Conservation (phyloP, 2,797 vertebrate genomes). For the Sebastes baramenuke region DNA sequence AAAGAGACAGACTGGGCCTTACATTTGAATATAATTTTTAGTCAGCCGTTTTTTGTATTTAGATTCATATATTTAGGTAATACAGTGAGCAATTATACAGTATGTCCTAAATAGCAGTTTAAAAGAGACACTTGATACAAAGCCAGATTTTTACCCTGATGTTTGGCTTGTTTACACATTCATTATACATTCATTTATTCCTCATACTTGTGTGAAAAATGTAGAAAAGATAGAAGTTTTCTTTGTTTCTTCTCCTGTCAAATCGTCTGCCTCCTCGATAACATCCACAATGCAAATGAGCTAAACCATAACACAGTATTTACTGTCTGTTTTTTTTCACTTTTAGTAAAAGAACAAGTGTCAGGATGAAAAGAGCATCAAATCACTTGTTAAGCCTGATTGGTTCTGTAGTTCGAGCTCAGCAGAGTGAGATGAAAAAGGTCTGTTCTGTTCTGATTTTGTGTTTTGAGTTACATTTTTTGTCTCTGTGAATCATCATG, state of each 20-base stretch:
- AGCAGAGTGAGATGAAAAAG: neutral
- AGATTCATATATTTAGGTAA: neutral
- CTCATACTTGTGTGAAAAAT: neutral
- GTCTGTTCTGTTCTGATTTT: neutral
- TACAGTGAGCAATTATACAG: neutral
- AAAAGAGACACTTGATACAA: neutral
- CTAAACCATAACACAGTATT: neutral
- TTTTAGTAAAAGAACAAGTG: neutral
- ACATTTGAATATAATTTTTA: slow-evolving; percentile 25
- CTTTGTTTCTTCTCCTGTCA: neutral
- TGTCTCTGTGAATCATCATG: neutral
- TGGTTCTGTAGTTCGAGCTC: neutral
- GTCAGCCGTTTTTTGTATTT: neutral
- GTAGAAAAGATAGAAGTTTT: neutral
- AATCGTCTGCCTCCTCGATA: neutral
- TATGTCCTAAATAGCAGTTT: neutral
- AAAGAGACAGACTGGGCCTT: neutral
- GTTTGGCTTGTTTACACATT: neutral
- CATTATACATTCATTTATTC: neutral
- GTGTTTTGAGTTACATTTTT: slow-evolving; percentile 1
- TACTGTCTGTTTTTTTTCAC: neutral
- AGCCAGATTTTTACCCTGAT: neutral
- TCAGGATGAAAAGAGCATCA: slow-evolving; percentile 8
- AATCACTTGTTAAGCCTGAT: neutral
- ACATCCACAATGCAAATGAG: neutral